phyloP scores from a whole-genome alignment of 2,888 invertebrate species.

The Macaria liturata region DNA sequence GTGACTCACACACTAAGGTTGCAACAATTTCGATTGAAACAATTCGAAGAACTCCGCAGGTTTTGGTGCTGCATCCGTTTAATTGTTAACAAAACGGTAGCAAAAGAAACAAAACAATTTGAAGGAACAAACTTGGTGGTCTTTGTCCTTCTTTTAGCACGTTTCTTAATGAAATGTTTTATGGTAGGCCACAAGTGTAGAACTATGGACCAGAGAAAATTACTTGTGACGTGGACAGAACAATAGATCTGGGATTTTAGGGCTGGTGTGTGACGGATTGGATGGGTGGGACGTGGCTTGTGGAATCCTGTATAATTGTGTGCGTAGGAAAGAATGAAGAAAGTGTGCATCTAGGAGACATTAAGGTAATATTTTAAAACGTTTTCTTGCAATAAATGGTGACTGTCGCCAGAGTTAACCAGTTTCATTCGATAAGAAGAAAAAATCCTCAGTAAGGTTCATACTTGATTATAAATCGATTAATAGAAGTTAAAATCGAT shows the following conservation, averaged over 20 bases:
- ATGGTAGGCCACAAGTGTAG: slow-evolving; percentile 56
- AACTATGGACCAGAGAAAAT: slow-evolving; percentile 71
- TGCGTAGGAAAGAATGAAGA: no score
- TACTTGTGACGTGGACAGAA: slow-evolving; percentile 66
- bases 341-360: no score
- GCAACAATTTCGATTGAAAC: slow-evolving; percentile 33
- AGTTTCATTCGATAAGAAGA: no score
- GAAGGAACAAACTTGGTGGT: slow-evolving; percentile 50
- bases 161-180: slow-evolving; percentile 39
- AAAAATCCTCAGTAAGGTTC: no score
- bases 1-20: slow-evolving; percentile 38
- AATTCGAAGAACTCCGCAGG: slow-evolving; percentile 43
- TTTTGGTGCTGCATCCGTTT: slow-evolving; percentile 47
- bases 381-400: no score
- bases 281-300: slow-evolving; percentile 9
- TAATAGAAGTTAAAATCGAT: no score
- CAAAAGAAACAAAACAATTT: slow-evolving; percentile 35
- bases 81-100: slow-evolving; percentile 57
- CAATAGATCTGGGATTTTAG: slow-evolving; percentile 58
- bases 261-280: slow-evolving; percentile 64
- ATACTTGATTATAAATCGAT: no score
- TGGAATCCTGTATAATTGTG: no score
- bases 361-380: no score
- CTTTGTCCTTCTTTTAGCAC: slow-evolving; percentile 66
- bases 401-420: no score